Evolutionary conservation across 2,888 invertebrate genomes (phyloP), one percentile per base, ranked within the genome.

Genomic region (Colletes collaris): DNA sequence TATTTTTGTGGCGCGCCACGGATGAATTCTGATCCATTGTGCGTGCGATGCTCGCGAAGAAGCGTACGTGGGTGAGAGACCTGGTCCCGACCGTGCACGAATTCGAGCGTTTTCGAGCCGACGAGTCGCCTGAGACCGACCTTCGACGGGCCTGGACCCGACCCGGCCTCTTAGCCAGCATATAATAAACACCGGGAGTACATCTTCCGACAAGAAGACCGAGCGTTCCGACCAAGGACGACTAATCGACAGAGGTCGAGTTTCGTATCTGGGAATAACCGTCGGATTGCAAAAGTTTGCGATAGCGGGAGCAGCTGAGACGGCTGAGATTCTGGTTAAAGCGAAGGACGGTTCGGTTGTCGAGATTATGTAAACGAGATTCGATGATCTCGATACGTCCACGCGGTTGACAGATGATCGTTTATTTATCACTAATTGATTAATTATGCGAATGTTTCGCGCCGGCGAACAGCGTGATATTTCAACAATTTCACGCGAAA

Each of bases 121-220:
- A 40, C 16, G 66, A 66, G 53, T 55, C 4, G 53, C 16, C 56
- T 55, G 65, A 46, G 66, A 69, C 7, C 55, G 80, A 79, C 79
- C 81, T 79, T 79, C 81, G 72, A 60, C 62, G 74, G 64, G 63
- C 19, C 55, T 53, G 74, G 56, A 46, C 62, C 55, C 52, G 71
- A 16, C 19, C n/a, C n/a, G 13, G 52, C 55, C 65, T 75, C 66
- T 13, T 62, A 60, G 68, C 52, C 78, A 65, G 59, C 59, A 40
- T 76, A 66, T 79, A 83, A 85, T 86, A 83, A 85, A 77, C 72
- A 65, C 72, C 72, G 64, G 72, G 67, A 77, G 70, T 72, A 50
- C 77, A 63, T 76, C 68, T 76, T 82, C 64, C 58, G 76, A 56
- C 72, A 68, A 40, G 58, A 80, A 49, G 72, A 72, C 16, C 60